Evolutionary conservation across 2,888 invertebrate genomes (phyloP).

Genomic region (Cephus spinipes): DNA sequence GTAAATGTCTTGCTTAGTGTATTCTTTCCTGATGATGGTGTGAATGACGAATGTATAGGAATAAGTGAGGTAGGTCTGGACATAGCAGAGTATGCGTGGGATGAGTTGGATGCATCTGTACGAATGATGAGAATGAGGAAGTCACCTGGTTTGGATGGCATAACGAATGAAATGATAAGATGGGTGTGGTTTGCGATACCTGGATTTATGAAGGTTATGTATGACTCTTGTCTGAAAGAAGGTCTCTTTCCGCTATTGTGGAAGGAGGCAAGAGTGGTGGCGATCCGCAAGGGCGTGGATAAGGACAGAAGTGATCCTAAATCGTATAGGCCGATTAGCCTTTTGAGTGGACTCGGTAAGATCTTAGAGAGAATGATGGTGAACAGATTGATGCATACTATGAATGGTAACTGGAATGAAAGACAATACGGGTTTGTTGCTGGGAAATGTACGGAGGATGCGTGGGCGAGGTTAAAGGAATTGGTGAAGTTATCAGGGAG

Average conservation of each 20-base stretch:
- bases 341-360: slow-evolving; percentile 7
- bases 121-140: slow-evolving; percentile 1
- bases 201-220: slow-evolving; percentile 5
- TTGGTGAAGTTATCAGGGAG: neutral
- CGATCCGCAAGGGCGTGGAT: neutral
- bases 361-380: slow-evolving; percentile 16
- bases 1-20: neutral
- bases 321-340: slow-evolving; percentile 17
- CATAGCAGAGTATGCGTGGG: neutral
- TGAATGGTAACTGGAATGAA: slow-evolving; percentile 6
- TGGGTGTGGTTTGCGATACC: slow-evolving; percentile 2
- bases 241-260: slow-evolving; percentile 3
- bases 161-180: slow-evolving; percentile 8
- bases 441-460: slow-evolving; percentile 23
- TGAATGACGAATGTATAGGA: neutral
- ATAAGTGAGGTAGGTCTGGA: neutral
- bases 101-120: neutral
- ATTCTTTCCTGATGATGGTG: slow-evolving; percentile 6
- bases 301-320: neutral
- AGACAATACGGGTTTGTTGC: slow-evolving; percentile 13
- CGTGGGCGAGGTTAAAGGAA: neutral
- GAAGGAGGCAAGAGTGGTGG: slow-evolving; percentile 12
- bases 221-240: slow-evolving; percentile 5
- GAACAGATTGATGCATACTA: slow-evolving; percentile 13
- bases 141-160: slow-evolving; percentile 15